A percentile compares a stretch with the other conserved stretches of the same genome.
phyloP scores from a whole-genome alignment of 53 echinoderm and acorn worm species.

The Crossaster papposus region DNA sequence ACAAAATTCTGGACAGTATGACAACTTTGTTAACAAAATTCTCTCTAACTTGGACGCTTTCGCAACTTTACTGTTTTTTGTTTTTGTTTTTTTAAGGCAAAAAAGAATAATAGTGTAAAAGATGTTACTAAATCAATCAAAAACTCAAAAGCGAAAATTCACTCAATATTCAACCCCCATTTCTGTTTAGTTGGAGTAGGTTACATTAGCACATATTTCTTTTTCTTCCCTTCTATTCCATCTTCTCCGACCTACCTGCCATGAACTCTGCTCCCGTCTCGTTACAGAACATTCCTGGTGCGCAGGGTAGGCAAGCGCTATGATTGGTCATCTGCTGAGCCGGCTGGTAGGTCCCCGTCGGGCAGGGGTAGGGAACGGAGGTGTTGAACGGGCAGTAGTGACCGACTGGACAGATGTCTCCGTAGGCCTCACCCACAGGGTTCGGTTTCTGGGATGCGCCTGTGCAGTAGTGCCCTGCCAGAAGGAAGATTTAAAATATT shows the following conservation, averaged over 20 bases:
- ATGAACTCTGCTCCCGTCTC: constrained; percentile 74
- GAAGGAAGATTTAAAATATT: neutral
- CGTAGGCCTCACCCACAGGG: constrained; percentile 79
- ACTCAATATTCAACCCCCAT: too few species aligned
- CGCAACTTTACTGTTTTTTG: too few species aligned
- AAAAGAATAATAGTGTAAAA: too few species aligned
- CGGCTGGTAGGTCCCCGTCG: constrained; percentile 85
- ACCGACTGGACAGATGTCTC: constrained; percentile 88
- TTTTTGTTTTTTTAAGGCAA: too few species aligned
- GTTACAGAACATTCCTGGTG: constrained; percentile 92
- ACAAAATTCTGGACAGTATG: too few species aligned
- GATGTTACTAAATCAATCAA: too few species aligned
- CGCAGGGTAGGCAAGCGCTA: constrained; percentile 84
- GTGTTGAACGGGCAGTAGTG: constrained; percentile 94
- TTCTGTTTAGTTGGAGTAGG: too few species aligned
- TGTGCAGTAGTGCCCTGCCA: constrained; percentile 78
- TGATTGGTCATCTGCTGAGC: constrained; percentile 87
- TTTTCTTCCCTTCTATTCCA: neutral
- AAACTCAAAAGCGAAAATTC: too few species aligned
- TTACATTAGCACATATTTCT: neutral
- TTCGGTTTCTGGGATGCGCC: constrained; percentile 83
- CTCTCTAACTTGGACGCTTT: too few species aligned
- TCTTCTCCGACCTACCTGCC: constrained; percentile 68
- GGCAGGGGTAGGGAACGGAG: constrained; percentile 72
- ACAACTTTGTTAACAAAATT: too few species aligned